Conservation (phyloP, 2,888 invertebrate genomes). For the Endomychus coccineus region DNA sequence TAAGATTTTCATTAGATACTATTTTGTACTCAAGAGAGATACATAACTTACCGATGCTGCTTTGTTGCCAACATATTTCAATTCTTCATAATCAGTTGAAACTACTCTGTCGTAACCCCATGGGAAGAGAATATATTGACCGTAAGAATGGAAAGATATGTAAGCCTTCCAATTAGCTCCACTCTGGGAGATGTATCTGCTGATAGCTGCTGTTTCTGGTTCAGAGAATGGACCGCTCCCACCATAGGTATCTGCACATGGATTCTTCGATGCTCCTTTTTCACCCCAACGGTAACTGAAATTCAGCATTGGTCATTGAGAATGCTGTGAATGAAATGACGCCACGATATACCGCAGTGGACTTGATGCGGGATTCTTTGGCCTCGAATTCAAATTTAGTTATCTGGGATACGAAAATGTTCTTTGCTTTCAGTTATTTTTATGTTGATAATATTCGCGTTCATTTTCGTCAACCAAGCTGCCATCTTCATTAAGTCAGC, state of each 20-base stretch:
- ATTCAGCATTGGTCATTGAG: too few species aligned
- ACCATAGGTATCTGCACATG: conserved; percentile 74
- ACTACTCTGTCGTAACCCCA: conserved; percentile 75
- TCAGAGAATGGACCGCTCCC: conserved; percentile 79
- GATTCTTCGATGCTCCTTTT: conserved; percentile 73
- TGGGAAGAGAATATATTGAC: conserved; percentile 77
- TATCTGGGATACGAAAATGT: too few species aligned
- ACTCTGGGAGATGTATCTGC: conserved; percentile 32
- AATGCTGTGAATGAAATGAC: too few species aligned
- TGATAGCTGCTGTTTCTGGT: conserved; percentile 68
- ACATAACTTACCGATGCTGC: conserved; percentile 57
- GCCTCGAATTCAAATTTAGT: too few species aligned
- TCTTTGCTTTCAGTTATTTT: too few species aligned
- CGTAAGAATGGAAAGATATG: conserved; percentile 77
- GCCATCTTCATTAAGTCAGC: too few species aligned
- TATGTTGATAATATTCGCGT: too few species aligned
- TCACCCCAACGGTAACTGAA: conserved; percentile 75
- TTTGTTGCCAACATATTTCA: conserved; percentile 61
- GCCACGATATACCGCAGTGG: too few species aligned
- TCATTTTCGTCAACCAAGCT: too few species aligned
- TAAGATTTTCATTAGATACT: conserved; percentile 1
- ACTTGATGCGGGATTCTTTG: too few species aligned
- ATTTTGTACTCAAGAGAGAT: background rate
- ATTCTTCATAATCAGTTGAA: conserved; percentile 62
- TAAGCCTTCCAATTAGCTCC: conserved; percentile 59